Percentiles rank a stretch among this genome's conserved stretches.
These are phyloP conservation scores for Salminus brasiliensis DNA, from an alignment of 2,113 vertebrate genomes.

Conservation along the genomic window DNA sequence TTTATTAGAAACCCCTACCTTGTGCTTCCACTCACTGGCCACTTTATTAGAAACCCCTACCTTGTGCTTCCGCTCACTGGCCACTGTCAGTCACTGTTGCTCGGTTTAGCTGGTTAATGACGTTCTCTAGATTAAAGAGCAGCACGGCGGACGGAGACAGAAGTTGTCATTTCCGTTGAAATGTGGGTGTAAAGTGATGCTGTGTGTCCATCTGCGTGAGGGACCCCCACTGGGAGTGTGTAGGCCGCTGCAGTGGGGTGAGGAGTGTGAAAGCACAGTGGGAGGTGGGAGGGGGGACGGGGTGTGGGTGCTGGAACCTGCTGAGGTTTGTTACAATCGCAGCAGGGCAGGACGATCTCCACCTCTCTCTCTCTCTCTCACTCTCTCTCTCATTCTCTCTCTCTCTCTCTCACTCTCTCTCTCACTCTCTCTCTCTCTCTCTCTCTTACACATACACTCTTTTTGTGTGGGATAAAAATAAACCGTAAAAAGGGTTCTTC, in stretches of 20 bases:
- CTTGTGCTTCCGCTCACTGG: too few species aligned
- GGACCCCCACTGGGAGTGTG: not conserved
- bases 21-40: too few species aligned
- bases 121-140: not conserved
- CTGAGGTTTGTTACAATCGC: conserved; percentile 25
- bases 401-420: not conserved
- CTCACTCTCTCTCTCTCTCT: not conserved
- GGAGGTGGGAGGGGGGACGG: too few species aligned
- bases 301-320: not conserved
- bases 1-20: too few species aligned
- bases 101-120: not conserved
- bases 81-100: too few species aligned
- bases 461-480: not conserved
- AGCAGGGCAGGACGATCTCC: not conserved
- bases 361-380: not conserved
- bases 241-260: not conserved
- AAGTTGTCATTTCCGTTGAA: not conserved
- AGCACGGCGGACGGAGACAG: not conserved
- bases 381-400: not conserved
- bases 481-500: too few species aligned
- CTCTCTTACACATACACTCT: not conserved
- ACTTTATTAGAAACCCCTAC: too few species aligned
- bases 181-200: not conserved
- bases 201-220: not conserved
- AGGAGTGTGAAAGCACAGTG: conserved; percentile 1